Base-by-base conservation (phyloP, 2,797 vertebrate species). In the Eulemur coronatus region DNA sequence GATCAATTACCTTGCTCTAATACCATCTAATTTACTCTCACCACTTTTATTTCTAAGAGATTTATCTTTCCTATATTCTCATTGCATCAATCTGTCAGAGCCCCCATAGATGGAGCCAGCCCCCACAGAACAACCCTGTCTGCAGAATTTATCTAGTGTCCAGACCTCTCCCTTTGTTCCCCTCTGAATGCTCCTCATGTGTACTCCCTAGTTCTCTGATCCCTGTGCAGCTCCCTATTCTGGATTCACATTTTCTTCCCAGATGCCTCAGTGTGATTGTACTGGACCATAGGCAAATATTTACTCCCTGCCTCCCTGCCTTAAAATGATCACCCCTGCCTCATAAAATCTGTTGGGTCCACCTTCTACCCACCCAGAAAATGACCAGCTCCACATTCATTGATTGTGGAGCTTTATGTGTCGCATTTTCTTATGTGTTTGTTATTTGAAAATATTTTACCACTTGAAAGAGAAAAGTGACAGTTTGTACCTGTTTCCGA, bases 401-500 rank as follows among this genome's bases (percentile, higher is more conserved):
- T n/a, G 50, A 61, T 72, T 80, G 33, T 35, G 61, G 30, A 17
- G 11, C 4, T 26, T 48, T 65, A 12, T 28, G 12, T 46, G 4
- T 30, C 72, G 17, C 33, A 72, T 69, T 43, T 11, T 33, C 88
- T 75, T 65, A 8, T 24, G 15, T 14, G 6, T 63, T 84, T 72
- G 18, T 30, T 43, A 15, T 70, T 96, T 63, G 43, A 43, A 84
- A 88, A 30, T 12, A 50, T 26, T 72, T 89, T 43, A 35, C 13
- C 5, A 61, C 78, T 70, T 59, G 5, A 89, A 76, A 87, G 28
- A 76, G 26, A 50, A 73, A 81, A 61, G 11, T 12, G 18, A 15
- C 84, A 5, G 0, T 55, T 17, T 73, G 55, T 98, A 98, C 98
- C 98, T 30, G 98, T 98, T 91, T 97, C 97, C 50, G 95, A n/a